These are phyloP conservation scores for Eclectus roratus DNA, from an alignment of 2,113 vertebrate species.

Conservation along the genomic window DNA sequence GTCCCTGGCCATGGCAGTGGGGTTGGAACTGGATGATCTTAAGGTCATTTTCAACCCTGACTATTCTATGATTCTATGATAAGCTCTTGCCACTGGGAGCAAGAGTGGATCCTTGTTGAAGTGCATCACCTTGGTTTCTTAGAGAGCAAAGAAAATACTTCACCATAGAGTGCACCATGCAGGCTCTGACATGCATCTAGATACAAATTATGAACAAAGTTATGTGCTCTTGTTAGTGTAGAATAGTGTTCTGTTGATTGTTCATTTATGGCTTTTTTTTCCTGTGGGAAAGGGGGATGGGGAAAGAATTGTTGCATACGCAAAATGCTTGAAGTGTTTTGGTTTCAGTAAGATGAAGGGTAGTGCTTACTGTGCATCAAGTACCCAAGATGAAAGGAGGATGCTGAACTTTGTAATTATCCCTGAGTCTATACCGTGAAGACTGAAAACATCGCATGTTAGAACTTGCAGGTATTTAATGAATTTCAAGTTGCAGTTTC, in stretches of 20 bases:
- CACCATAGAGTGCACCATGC: rapidly evolving
- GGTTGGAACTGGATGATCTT: no score
- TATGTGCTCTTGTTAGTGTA: rapidly evolving
- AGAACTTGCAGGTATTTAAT: not conserved
- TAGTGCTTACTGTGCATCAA: not conserved
- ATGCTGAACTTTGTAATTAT: not conserved
- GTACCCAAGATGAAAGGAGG: not conserved
- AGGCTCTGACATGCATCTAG: not conserved
- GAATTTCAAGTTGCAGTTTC: not conserved
- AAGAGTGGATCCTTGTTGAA: not conserved
- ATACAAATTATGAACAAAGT: not conserved
- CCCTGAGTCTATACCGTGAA: not conserved
- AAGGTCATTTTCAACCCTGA: no score
- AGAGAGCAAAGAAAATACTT: not conserved
- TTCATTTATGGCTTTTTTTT: not conserved
- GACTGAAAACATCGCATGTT: not conserved
- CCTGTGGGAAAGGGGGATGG: not conserved
- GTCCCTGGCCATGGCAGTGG: no score
- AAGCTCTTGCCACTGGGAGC: not conserved
- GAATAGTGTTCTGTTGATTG: rapidly evolving
- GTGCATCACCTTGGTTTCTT: not conserved
- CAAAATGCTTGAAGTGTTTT: not conserved
- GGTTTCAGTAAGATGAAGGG: not conserved
- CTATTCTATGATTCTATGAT: not conserved
- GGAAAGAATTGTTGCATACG: not conserved